Conservation (phyloP, 2,888 invertebrate species). For the Agrochola circellaris region DNA sequence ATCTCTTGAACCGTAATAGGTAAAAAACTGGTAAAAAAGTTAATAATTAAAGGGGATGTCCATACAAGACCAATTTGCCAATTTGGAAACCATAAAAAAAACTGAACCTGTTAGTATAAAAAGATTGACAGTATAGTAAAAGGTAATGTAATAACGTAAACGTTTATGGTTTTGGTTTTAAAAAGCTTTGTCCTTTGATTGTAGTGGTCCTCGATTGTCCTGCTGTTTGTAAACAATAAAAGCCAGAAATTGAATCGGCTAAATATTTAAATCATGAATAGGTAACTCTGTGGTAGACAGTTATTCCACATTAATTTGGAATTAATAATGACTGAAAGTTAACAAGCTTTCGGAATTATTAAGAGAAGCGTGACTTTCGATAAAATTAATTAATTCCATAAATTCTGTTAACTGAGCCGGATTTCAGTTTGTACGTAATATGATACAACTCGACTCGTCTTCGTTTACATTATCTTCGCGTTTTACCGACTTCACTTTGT, state of each 20-base stretch:
- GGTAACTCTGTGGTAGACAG: conserved; percentile 6
- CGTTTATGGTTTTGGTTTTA: too few relatives aligned
- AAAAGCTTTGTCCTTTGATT: too few relatives aligned
- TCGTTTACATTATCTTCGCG: conserved; percentile 21
- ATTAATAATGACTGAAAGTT: conserved; percentile 43
- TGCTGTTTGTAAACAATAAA: background rate
- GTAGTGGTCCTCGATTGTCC: too few relatives aligned
- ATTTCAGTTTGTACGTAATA: conserved; percentile 24
- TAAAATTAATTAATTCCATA: conserved; percentile 50
- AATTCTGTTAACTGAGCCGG: conserved; percentile 43
- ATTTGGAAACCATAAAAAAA: background rate
- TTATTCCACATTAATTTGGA: conserved; percentile 32
- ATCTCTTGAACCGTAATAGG: too few relatives aligned
- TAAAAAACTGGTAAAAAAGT: too few relatives aligned
- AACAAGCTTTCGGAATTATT: conserved; percentile 37
- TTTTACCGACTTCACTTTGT: conserved; percentile 21
- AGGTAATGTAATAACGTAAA: background rate
- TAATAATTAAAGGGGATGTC: too few relatives aligned
- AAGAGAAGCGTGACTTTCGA: conserved; percentile 36
- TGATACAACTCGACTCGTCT: conserved; percentile 11
- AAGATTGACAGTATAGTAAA: background rate
- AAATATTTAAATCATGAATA: conserved; percentile 8
- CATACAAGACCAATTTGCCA: too few relatives aligned
- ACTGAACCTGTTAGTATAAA: background rate
- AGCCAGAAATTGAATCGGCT: background rate